These are phyloP conservation scores for Festucalex cinctus DNA, from an alignment of 2,113 vertebrate genomes.

Conservation along the genomic window DNA sequence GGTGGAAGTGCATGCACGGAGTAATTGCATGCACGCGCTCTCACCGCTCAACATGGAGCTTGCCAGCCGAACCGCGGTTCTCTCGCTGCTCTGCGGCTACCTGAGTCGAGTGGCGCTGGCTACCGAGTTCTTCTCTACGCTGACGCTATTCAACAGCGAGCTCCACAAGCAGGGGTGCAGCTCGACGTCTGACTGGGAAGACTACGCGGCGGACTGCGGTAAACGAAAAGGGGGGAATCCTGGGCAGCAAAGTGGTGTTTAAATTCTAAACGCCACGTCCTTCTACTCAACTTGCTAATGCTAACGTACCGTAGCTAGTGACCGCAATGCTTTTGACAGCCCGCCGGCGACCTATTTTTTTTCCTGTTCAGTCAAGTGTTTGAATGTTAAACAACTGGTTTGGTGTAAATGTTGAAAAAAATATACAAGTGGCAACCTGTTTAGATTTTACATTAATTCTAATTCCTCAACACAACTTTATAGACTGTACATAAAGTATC, in stretches of 20 bases:
- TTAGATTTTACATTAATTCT: neutral
- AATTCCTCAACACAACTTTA: too few relatives aligned
- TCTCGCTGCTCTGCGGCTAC: conserved; percentile 58
- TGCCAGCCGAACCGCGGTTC: conserved; percentile 60
- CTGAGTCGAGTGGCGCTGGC: conserved; percentile 44
- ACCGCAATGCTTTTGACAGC: neutral
- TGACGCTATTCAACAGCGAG: conserved; percentile 74
- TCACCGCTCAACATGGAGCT: conserved; percentile 73
- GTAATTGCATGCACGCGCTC: neutral
- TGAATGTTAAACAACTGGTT: neutral
- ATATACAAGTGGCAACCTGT: neutral
- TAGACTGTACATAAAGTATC: too few relatives aligned
- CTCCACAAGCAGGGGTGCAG: conserved; percentile 75
- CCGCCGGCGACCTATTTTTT: neutral
- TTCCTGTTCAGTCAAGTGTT: neutral
- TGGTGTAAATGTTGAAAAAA: neutral
- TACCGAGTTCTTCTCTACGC: conserved; percentile 73
- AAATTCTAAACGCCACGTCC: conserved; percentile 65
- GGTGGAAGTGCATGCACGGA: too few relatives aligned
- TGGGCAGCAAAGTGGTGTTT: conserved; percentile 11
- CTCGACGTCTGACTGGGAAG: conserved; percentile 76
- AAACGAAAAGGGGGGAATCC: conserved; percentile 22
- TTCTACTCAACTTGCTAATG: conserved; percentile 10
- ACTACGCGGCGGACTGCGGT: conserved; percentile 78
- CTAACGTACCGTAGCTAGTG: neutral